Base-by-base conservation (phyloP, 2,797 vertebrate genomes). In the Enteromius afrohamiltoni region DNA sequence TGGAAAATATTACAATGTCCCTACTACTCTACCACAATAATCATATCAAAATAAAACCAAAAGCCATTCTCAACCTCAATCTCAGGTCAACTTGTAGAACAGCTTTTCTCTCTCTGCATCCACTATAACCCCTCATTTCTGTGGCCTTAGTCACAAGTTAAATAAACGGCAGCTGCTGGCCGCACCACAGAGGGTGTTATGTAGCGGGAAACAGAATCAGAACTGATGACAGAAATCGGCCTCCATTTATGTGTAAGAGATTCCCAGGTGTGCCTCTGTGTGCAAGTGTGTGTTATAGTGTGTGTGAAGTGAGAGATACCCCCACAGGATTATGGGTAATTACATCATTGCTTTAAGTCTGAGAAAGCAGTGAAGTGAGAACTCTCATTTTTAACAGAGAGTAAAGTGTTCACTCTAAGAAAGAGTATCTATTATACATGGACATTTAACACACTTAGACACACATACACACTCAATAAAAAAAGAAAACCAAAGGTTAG, bases 191-290 rank as follows among this genome's bases (percentile, higher is more conserved):
- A 75, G 73, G 80, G 82, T 84, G 88, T 85, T 87, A 85, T 89
- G 74, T 80, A 84, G 79, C 69, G 60, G 84, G 82, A 84, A 88
- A 86, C 78, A 79, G 73, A 89, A 84, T 85, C 76, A 67, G 75
- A 65, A 68, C 58, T 85, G 88, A 86, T 89, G 89, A 90, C 84
- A 90, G 91, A 90, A 86, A 88, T 84, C 89, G 90, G 90, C 94
- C 94, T 92, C 91, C 91, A 89, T 89, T 86, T 91, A 91, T 90
- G 90, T 93, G 92, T 90, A 89, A 90, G 92, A 91, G 93, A 93
- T 93, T 92, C 93, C 87, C 90, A 80, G 67, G 84, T 83, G 82
- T 77, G 76, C 74, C 40, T 79, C 78, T 73, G 62, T 80, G 71
- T 80, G 80, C 62, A 60, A 71, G 82, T 78, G 71, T 78, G 64